Conservation (phyloP, 2,888 invertebrate genomes). For the Spilosoma lubricipeda region DNA sequence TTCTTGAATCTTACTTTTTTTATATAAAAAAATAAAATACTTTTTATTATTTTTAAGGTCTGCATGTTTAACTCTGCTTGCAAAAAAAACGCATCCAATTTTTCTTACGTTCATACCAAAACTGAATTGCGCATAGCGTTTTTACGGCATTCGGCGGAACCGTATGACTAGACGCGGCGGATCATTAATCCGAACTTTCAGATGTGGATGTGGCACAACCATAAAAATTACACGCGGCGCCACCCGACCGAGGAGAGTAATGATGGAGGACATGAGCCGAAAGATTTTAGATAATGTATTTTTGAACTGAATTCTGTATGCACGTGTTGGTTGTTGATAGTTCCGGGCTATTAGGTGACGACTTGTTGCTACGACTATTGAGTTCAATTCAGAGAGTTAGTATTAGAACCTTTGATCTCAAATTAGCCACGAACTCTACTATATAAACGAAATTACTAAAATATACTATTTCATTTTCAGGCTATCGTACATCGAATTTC, state of each 20-base stretch:
- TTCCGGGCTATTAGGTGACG: neutral
- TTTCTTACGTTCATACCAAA: constrained; percentile 54
- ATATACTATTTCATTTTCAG: too few relatives aligned
- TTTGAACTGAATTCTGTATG: constrained; percentile 18
- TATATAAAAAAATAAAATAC: too few relatives aligned
- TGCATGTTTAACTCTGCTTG: neutral
- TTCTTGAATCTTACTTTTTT: neutral
- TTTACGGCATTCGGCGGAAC: constrained; percentile 84
- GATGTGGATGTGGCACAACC: constrained; percentile 72
- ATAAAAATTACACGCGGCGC: constrained; percentile 79
- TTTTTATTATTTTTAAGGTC: too few relatives aligned
- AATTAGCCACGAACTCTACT: too few relatives aligned
- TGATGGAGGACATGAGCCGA: constrained; percentile 34
- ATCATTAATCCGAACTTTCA: constrained; percentile 84
- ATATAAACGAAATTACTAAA: too few relatives aligned
- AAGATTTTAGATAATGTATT: constrained; percentile 28
- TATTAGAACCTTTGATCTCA: too few relatives aligned
- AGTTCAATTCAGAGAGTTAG: neutral
- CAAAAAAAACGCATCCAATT: constrained; percentile 50
- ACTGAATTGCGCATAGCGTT: constrained; percentile 84
- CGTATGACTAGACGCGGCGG: constrained; percentile 85
- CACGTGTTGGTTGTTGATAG: constrained; percentile 17
- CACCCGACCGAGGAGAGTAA: constrained; percentile 57
- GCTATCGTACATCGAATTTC: too few relatives aligned
- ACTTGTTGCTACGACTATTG: neutral